Evolutionary conservation across 2,797 vertebrate genomes (phyloP), one percentile per base, ranked within the genome.

Genomic region (Sebastes diploproa): DNA sequence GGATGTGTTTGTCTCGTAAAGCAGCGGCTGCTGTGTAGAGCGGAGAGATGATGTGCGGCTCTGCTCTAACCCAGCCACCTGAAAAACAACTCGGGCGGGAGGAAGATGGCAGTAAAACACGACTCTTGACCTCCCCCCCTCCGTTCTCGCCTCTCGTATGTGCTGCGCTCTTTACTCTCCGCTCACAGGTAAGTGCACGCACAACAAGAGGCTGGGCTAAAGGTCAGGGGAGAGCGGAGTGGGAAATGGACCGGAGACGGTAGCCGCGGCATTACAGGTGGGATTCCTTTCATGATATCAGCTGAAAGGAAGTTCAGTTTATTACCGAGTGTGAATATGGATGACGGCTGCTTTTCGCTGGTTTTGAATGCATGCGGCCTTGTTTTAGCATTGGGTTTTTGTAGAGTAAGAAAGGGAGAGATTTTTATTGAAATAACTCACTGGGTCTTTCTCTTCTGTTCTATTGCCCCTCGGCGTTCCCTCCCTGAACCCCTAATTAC

Each of bases 401-500:
- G 11, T 10, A 30, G 50, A 29, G 27, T 46, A 56, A 77, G 34
- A 60, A 71, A 69, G 27, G 25, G 72, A 69, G 2, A n/a, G 56
- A 62, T 63, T 75, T 75, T 72, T 66, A 68, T 13, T 63, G 11
- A 73, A 73, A 72, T 62, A 81, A 69, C 59, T 82, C 60, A 25
- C 55, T 29, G 68, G 11, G 10, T 78, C 42, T 67, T 69, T 52
- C 42, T 70, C 55, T 23, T 71, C 54, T 69, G 61, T 55, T 74
- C 27, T 56, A n/a, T 69, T 55, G 58, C 70, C 80, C 72, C 46
- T 59, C 38, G 5, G 72, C 70, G 38, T 61, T 69, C 59, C 23
- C 71, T 77, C 88, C 86, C 75, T 65, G 76, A 86, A 87, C 78
- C 72, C 63, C 86, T 91, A 92, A 95, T 94, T 91, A 92, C 71